Percentiles rank a stretch among this genome's conserved stretches.
Conservation (phyloP, 2,888 invertebrate genomes). For the Neoitamus cyanurus region DNA sequence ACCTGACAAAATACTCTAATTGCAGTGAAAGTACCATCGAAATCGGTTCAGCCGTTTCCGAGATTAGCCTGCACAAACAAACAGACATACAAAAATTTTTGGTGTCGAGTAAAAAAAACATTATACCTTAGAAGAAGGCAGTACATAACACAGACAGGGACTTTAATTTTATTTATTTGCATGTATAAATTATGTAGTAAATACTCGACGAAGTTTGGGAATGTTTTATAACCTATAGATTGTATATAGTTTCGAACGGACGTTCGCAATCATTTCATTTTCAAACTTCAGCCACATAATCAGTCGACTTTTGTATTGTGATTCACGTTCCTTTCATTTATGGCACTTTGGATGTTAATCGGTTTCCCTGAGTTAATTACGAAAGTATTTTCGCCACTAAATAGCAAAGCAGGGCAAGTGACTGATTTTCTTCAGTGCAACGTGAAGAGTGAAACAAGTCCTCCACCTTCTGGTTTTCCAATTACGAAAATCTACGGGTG, state of each 20-base stretch:
- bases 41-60: too few species aligned
- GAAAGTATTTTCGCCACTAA: background rate
- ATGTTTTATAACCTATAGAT: too few species aligned
- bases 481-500: conserved; percentile 16
- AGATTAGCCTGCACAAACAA: too few species aligned
- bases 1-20: too few species aligned
- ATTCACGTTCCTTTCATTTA: background rate
- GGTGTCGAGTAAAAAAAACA: too few species aligned
- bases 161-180: too few species aligned
- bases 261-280: background rate
- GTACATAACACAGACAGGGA: too few species aligned
- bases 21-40: too few species aligned
- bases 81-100: too few species aligned
- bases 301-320: background rate
- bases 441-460: background rate
- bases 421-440: background rate
- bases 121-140: too few species aligned
- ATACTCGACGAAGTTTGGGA: too few species aligned
- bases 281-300: background rate
- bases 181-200: too few species aligned
- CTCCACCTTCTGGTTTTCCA: conserved; percentile 3
- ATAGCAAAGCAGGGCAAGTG: background rate
- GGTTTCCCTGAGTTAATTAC: background rate
- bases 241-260: background rate
- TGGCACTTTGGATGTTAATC: background rate